Evolutionary conservation across 1,140 invertebrate genomes (phyloP).

Genomic region (Diabrotica virgifera): DNA sequence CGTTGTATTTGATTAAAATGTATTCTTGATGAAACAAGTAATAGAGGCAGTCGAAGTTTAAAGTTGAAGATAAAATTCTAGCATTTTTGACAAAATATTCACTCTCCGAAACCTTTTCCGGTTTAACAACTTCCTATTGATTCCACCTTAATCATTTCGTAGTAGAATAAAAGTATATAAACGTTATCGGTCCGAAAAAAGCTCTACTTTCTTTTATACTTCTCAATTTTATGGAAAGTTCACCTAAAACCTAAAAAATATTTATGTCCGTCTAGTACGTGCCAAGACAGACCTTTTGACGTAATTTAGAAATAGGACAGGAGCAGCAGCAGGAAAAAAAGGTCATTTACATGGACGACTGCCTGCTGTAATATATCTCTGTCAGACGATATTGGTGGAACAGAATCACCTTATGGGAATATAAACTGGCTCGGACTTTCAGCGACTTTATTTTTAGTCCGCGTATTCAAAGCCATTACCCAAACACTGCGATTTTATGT

Average conservation of each 20-base stretch:
- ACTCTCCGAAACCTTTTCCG: no score
- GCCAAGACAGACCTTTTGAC: conserved; percentile 18
- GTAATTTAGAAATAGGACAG: conserved; percentile 24
- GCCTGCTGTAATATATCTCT: conserved; percentile 20
- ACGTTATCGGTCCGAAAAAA: background rate
- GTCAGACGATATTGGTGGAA: conserved; percentile 18
- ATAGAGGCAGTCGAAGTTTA: no score
- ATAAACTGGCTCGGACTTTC: conserved; percentile 7
- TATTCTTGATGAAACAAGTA: no score
- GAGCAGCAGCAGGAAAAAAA: no score
- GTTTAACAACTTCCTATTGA: no score
- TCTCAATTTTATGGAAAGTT: background rate
- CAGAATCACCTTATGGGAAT: conserved; percentile 15
- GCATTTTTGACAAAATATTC: no score
- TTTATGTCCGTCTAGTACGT: background rate
- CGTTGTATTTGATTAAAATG: no score
- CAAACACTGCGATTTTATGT: background rate
- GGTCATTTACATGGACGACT: conserved; percentile 24
- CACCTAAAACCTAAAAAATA: background rate
- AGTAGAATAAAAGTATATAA: background rate
- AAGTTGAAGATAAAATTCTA: no score
- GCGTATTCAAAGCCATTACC: background rate
- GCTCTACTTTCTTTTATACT: background rate
- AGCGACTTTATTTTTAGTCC: background rate
- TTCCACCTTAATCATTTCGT: no score